Base-by-base conservation (phyloP, 23 tunicate genomes). In the Clavelina lepadiformis region DNA sequence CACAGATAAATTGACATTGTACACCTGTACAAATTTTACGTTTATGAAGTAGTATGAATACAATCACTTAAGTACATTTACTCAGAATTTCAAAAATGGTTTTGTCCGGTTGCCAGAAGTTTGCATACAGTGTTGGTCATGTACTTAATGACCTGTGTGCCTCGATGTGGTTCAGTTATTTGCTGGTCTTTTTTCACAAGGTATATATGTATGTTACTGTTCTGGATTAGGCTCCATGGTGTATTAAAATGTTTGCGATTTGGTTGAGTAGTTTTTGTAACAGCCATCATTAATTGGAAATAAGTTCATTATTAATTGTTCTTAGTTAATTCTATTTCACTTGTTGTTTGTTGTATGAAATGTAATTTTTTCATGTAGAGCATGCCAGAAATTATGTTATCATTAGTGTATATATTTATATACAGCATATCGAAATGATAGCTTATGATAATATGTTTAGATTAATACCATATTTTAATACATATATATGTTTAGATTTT, bases 161-260 rank as follows among this genome's bases (percentile, higher is more conserved):
- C 22, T 65, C 99, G 6, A 94, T 94, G 99, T 94, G 99, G 99
- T 94, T 94, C 60, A 94, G 91, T 63, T 94, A 86, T 67, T 63
- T 94, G 18, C 76, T 86, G 0, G 53, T 94, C 5, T 94, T 75
- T 61, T 94, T 85, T 58, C 93, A 85, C 34, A 49, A 89, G 69
- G 89, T 86, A 29, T n/a, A n/a, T n/a, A n/a, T n/a, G n/a, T n/a
- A n/a, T n/a, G n/a, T n/a, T n/a, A n/a, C n/a, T n/a, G n/a, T n/a
- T n/a, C n/a, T n/a, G n/a, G n/a, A n/a, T n/a, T n/a, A n/a, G n/a
- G n/a, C n/a, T n/a, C n/a, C n/a, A n/a, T n/a, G n/a, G n/a, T n/a
- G n/a, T n/a, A n/a, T n/a, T n/a, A n/a, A n/a, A n/a, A n/a, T n/a
- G n/a, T n/a, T n/a, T n/a, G n/a, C n/a, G n/a, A n/a, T n/a, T n/a